Conservation (phyloP, 2,113 vertebrate species). For the Pluvialis apricaria region DNA sequence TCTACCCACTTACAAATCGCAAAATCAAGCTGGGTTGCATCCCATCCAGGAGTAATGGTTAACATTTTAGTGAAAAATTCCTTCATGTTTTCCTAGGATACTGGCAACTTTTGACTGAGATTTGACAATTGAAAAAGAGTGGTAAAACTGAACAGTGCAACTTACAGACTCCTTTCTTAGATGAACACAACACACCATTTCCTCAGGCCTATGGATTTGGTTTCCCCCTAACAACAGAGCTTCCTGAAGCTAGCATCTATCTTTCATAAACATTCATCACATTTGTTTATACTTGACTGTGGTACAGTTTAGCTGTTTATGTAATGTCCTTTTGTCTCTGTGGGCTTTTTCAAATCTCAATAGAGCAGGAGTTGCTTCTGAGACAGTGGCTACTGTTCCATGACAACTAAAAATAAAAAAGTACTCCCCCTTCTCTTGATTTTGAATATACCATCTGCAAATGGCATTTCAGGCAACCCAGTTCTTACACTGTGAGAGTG, state of each 20-base stretch:
- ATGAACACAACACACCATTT: not conserved
- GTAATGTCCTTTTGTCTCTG: not conserved
- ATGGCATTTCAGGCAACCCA: not conserved
- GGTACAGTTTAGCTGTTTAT: not conserved
- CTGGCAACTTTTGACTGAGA: not conserved
- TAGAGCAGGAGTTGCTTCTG: not conserved
- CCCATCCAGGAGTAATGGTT: not conserved
- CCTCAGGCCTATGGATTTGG: not conserved
- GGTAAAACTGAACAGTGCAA: not conserved
- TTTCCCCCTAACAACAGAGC: not conserved
- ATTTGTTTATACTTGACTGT: not conserved
- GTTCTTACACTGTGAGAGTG: not conserved
- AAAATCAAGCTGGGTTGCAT: not conserved
- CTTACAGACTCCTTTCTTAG: not conserved
- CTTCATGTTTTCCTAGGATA: not conserved
- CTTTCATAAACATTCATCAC: not conserved
- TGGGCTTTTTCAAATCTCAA: not conserved
- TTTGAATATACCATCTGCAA: not conserved
- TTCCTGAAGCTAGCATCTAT: not conserved
- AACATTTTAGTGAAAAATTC: not conserved
- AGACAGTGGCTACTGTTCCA: not conserved
- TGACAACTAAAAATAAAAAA: not conserved
- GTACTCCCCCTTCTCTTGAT: not conserved
- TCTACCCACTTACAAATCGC: not conserved
- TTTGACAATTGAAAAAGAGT: not conserved